A percentile compares a stretch with the other conserved stretches of the same genome.
Evolutionary conservation across 2,888 invertebrate species (phyloP).

Genomic region (Drosophila subsilvestris): DNA sequence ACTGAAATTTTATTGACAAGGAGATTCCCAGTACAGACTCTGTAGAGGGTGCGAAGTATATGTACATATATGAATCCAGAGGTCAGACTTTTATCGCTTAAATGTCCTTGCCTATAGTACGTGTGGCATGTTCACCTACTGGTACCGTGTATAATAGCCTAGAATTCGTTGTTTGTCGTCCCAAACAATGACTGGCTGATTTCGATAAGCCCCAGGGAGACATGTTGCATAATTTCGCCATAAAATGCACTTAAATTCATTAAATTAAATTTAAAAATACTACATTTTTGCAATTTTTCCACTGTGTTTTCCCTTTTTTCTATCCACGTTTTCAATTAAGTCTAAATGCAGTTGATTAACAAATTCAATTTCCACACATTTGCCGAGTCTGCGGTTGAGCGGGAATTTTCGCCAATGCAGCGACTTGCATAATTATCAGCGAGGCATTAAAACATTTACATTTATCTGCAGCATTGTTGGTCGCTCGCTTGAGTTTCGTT

Average conservation of each 20-base stretch:
- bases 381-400: conserved; percentile 15
- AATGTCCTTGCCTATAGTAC: too few species aligned
- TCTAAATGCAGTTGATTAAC: conserved; percentile 71
- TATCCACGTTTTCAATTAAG: conserved; percentile 57
- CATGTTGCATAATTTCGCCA: not conserved
- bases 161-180: too few species aligned
- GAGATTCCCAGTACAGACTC: too few species aligned
- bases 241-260: conserved; percentile 3
- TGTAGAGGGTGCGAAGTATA: not conserved
- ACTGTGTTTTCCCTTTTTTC: not conserved
- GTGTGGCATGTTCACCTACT: too few species aligned
- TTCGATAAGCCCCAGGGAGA: not conserved
- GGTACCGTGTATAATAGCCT: too few species aligned
- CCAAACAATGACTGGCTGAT: not conserved
- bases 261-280: conserved; percentile 21
- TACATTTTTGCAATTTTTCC: not conserved
- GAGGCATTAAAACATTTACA: conserved; percentile 42
- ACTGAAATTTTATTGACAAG: not conserved
- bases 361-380: conserved; percentile 58
- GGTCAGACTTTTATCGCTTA: too few species aligned
- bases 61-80: too few species aligned
- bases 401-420: conserved; percentile 39
- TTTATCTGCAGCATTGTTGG: conserved; percentile 48
- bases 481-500: conserved; percentile 7
- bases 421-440: conserved; percentile 48